Evolutionary conservation across 2,888 invertebrate species (phyloP), one percentile per base, ranked within the genome.

Genomic region (Pollenia angustigena): DNA sequence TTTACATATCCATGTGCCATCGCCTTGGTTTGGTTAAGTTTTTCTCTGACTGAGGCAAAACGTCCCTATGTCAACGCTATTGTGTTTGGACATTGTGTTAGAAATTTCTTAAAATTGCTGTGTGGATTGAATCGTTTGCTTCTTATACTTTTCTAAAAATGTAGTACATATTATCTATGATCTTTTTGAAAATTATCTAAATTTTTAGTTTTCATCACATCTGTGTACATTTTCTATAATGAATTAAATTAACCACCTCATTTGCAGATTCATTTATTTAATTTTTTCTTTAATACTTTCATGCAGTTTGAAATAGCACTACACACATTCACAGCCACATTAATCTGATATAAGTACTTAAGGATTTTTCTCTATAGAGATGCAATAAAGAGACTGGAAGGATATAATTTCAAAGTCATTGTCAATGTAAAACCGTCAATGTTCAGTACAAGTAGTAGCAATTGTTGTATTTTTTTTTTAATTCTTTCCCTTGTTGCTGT

Each of bases 371-470:
- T 56, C 32, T 64, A 52, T 50, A 50, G 23, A 40, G 9, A 42
- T 60, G 52, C 44, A 60, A 50, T 62, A 42, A 11, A 42, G n/a
- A 74, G 50, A 44, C 56, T 60, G n/a, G 32, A 40, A 23, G 14
- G 42, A 50, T 72, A 68, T 16, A 48, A 81, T 81, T 86, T 81
- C 81, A 81, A 84, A 87, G 81, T 87, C 87, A 87, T 87, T 86
- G 86, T 72, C 83, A 86, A 62, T 79, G 66, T 58, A 66, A 68
- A 69, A 81, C 23, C 52, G 46, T 7, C 58, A 81, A 68, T 74
- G 69, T 72, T 74, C 46, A 48, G 44, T 40, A 23, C 32, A 50
- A 72, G 56, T 46, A 68, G 14, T n/a, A 52, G 42, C 14, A 16
- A 42, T 75, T 46, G 46, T 62, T 60, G 52, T 40, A 14, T 44